Conservation (phyloP, 2,888 invertebrate species). For the Melinaea menophilus region DNA sequence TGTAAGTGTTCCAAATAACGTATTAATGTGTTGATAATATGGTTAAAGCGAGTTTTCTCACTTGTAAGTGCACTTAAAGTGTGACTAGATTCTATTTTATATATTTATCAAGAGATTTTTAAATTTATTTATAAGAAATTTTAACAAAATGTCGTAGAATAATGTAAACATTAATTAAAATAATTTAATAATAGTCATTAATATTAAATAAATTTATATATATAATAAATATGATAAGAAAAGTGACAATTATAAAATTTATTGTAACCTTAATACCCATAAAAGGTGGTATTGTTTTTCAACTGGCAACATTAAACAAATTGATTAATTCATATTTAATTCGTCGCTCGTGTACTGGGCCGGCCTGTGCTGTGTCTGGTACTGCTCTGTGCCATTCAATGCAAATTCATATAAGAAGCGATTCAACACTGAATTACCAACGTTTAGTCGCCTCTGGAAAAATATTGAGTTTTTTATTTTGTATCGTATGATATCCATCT, state of each 20-base stretch:
- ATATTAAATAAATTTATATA: too few relatives aligned
- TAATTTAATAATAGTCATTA: too few relatives aligned
- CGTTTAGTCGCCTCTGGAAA: slow-evolving; percentile 76
- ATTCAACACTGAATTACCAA: slow-evolving; percentile 70
- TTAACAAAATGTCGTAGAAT: too few relatives aligned
- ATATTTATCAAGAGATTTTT: too few relatives aligned
- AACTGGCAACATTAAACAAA: slow-evolving; percentile 7
- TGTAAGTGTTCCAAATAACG: slow-evolving; percentile 52
- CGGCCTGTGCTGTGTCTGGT: slow-evolving; percentile 48
- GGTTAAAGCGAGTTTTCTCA: too few relatives aligned
- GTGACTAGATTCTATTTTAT: slow-evolving; percentile 9
- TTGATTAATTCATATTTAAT: slow-evolving; percentile 20
- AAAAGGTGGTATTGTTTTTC: slow-evolving; percentile 19
- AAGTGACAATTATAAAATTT: slow-evolving; percentile 16
- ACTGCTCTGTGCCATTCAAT: slow-evolving; percentile 73
- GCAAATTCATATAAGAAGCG: slow-evolving; percentile 75
- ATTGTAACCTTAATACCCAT: slow-evolving; percentile 17
- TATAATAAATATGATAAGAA: too few relatives aligned
- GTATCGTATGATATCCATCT: slow-evolving; percentile 20
- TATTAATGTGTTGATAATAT: slow-evolving; percentile 22
- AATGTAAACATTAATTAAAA: too few relatives aligned
- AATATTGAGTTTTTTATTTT: slow-evolving; percentile 58
- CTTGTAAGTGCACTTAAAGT: neutral
- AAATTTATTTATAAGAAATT: too few relatives aligned
- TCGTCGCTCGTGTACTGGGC: slow-evolving; percentile 33